Percentiles rank a stretch among this genome's conserved stretches.
Evolutionary conservation across 1,140 invertebrate genomes (phyloP).

Genomic region (Bombyx mori): DNA sequence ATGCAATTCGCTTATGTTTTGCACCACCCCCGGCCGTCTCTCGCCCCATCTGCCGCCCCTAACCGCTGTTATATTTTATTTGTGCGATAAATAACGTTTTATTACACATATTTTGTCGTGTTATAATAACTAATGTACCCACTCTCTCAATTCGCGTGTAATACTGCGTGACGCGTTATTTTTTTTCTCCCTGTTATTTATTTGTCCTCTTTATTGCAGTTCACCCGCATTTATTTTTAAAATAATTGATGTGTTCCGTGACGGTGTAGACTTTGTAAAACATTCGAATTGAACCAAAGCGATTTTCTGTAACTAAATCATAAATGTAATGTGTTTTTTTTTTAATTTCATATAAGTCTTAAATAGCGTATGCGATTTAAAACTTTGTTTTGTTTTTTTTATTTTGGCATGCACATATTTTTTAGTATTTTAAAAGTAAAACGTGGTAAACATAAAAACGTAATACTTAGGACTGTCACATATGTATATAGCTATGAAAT

Average conservation of each 20-base stretch:
- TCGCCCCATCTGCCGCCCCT: slow-evolving; percentile 65
- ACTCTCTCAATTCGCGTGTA: slow-evolving; percentile 71
- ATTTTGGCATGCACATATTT: no score
- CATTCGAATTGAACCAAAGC: no score
- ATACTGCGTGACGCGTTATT: slow-evolving; percentile 47
- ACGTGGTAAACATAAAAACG: no score
- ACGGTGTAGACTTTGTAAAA: no score
- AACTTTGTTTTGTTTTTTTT: no score
- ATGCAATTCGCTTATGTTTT: neutral
- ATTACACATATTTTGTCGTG: slow-evolving; percentile 73
- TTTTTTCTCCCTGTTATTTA: slow-evolving; percentile 47
- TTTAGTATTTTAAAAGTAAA: no score
- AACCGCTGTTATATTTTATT: slow-evolving; percentile 71
- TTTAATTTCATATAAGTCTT: no score
- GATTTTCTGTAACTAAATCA: no score
- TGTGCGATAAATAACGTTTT: slow-evolving; percentile 71
- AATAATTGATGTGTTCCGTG: neutral
- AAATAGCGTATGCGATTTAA: no score
- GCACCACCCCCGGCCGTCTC: slow-evolving; percentile 8
- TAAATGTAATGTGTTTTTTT: no score
- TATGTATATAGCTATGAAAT: no score
- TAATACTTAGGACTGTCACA: no score
- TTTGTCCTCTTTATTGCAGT: slow-evolving; percentile 41
- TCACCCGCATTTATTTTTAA: slow-evolving; percentile 13
- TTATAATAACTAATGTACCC: slow-evolving; percentile 73